These are phyloP conservation scores for Aptenodytes forsteri DNA, from an alignment of 2,113 vertebrate genomes.

Conservation along the genomic window DNA sequence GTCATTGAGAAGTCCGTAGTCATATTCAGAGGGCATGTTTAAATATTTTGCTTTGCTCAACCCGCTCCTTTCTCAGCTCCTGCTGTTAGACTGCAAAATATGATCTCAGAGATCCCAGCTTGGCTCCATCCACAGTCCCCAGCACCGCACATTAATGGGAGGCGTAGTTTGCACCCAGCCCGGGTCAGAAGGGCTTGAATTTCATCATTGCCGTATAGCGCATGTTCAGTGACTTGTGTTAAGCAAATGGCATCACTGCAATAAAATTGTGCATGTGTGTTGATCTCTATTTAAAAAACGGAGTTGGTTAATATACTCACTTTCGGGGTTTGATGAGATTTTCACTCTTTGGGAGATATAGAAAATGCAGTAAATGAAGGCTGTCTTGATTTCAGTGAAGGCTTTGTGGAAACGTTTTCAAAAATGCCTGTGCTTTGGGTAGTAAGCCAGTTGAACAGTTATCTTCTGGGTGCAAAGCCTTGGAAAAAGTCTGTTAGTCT, in stretches of 20 bases:
- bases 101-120: background rate
- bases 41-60: background rate
- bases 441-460: background rate
- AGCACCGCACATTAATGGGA: accelerated
- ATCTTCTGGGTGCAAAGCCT: background rate
- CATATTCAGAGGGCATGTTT: background rate
- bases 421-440: background rate
- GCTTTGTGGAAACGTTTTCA: background rate
- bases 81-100: background rate
- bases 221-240: background rate
- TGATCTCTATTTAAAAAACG: background rate
- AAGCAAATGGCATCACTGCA: background rate
- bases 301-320: background rate
- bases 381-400: background rate
- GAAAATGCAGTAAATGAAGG: background rate
- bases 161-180: background rate
- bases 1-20: background rate
- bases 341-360: background rate
- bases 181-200: background rate
- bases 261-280: background rate
- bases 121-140: background rate
- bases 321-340: background rate
- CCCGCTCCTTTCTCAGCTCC: background rate
- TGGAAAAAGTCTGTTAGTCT: background rate
- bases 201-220: too few species aligned